Evolutionary conservation across 2,113 vertebrate species (phyloP), one percentile per base, ranked within the genome.

Genomic region (Vidua macroura): DNA sequence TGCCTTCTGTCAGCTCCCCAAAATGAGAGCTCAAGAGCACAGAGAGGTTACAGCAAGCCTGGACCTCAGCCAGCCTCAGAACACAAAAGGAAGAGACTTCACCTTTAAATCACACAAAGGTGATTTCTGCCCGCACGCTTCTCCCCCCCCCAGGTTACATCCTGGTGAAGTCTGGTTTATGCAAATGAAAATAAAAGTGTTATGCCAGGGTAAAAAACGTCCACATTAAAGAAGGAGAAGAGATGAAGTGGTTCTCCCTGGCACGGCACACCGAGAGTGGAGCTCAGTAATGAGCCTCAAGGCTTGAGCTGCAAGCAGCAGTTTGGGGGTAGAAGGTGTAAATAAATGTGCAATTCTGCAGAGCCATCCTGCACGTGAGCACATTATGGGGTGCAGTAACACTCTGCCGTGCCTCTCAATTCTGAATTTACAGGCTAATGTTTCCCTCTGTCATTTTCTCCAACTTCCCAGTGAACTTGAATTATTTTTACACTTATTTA

Each of bases 1-100:
- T 59, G 59, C 93, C 94, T 93, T 97, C 95, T 97, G 95, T 84
- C 63, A 81, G 76, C 88, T 53, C 76, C 92, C 86, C 73, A 75
- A 63, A 35, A 52, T 0, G 15, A 83, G 78, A 82, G 39, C 79
- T 79, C 79, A 90, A 89, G 83, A 95, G 94, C 85, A 88, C 46
- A 13, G 81, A 90, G 80, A 89, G 84, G 81, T 91, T 60, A 77
- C 3, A 86, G 74, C 22, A 44, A 81, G 56, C 44, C 80, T 70
- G 74, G 60, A 33, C 48, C 43, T 25, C 35, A 17, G 35, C 87
- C 78, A 46, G 5, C 60, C 30, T 41, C 63, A 25, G 49, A 63
- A 21, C 64, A 63, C 73, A 30, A 75, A 68, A 77, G 27, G 51
- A 75, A 33, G 37, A 30, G 56, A 81, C 68, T 68, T 83, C 80